Evolutionary conservation across 2,888 invertebrate genomes (phyloP).

Genomic region (Metellina segmentata): DNA sequence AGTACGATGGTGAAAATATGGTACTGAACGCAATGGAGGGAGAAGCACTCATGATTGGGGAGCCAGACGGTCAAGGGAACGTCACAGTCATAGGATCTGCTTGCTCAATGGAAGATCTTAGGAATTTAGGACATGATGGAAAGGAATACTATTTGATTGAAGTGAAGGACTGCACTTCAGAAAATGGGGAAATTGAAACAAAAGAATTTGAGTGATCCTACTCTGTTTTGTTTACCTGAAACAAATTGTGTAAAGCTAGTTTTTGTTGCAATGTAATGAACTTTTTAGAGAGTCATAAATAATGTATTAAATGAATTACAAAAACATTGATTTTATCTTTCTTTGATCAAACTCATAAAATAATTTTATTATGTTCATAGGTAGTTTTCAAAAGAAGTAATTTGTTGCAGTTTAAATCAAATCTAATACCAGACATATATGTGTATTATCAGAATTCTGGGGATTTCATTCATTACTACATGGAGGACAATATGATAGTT

Average conservation of each 20-base stretch:
- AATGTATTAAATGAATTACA: neutral
- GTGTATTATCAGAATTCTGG: too few relatives aligned
- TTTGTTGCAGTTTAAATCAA: too few relatives aligned
- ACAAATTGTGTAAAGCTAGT: conserved; percentile 34
- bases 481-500: too few relatives aligned
- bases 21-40: conserved; percentile 60
- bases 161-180: conserved; percentile 59
- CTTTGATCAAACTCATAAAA: too few relatives aligned
- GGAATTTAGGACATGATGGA: conserved; percentile 61
- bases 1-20: conserved; percentile 67
- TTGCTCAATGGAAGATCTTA: conserved; percentile 69
- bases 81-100: conserved; percentile 69
- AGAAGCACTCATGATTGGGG: conserved; percentile 65
- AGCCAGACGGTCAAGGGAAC: conserved; percentile 68
- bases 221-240: conserved; percentile 13
- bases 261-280: conserved; percentile 47
- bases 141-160: conserved; percentile 74
- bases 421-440: too few relatives aligned
- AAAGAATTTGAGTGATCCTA: conserved; percentile 57
- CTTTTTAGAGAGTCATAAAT: conserved; percentile 5
- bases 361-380: too few relatives aligned
- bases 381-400: too few relatives aligned
- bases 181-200: conserved; percentile 48
- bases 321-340: too few relatives aligned
- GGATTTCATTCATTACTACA: too few relatives aligned